Evolutionary conservation across 2,888 invertebrate species (phyloP).

Genomic region (Apamea epomidion): DNA sequence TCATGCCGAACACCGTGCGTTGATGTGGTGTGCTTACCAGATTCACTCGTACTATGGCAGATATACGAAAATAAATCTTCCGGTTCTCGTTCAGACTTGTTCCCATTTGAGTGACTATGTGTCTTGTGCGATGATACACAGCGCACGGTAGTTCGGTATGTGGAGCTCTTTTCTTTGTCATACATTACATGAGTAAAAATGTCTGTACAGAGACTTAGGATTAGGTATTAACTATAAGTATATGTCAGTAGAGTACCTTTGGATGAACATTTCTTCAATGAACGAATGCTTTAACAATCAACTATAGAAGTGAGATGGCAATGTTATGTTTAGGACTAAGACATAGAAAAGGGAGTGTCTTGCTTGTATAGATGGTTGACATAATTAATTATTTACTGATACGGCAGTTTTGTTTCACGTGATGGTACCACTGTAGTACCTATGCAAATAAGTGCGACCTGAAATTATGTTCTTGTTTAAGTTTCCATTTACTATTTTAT

Average conservation of each 20-base stretch:
- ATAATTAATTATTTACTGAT: slow-evolving; percentile 12
- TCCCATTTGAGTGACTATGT: slow-evolving; percentile 1
- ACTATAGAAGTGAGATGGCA: slow-evolving; percentile 18
- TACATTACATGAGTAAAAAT: slow-evolving; percentile 29
- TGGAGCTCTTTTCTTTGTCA: slow-evolving; percentile 35
- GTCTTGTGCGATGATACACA: slow-evolving; percentile 9
- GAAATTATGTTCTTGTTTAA: slow-evolving; percentile 34
- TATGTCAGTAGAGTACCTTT: slow-evolving; percentile 45
- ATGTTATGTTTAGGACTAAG: background rate
- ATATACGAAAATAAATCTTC: background rate
- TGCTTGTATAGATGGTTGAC: slow-evolving; percentile 26
- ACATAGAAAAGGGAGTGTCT: background rate
- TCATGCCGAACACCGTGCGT: slow-evolving; percentile 33
- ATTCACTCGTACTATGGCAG: background rate
- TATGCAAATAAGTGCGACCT: slow-evolving; percentile 14
- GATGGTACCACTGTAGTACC: slow-evolving; percentile 7
- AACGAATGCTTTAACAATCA: slow-evolving; percentile 2
- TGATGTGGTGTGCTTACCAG: slow-evolving; percentile 2
- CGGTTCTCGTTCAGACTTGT: slow-evolving; percentile 2
- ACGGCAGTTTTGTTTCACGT: slow-evolving; percentile 19
- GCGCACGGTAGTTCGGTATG: slow-evolving; percentile 43
- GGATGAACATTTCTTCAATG: slow-evolving; percentile 25
- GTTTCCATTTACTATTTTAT: slow-evolving; percentile 41
- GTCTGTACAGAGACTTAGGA: slow-evolving; percentile 46
- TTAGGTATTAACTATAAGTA: slow-evolving; percentile 50